Base-by-base conservation (phyloP, 2,888 invertebrate species). In the Camponotus fellah region DNA sequence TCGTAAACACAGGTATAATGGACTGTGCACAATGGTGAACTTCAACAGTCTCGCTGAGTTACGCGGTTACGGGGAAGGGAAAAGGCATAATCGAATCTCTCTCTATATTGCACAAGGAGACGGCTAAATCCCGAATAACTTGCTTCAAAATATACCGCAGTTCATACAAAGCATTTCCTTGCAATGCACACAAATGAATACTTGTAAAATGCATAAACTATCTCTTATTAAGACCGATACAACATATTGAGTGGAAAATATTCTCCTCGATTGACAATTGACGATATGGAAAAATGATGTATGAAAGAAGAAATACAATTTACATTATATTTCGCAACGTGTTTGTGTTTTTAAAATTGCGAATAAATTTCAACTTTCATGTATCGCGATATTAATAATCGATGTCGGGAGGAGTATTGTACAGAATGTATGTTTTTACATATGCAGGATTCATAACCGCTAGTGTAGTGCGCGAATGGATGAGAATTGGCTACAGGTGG, bases 401-500 rank as follows among this genome's bases (percentile, higher is more conserved):
- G 21, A 68, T 43, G 34, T 9, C 34, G 46, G 10, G 46, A 26
- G 9, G 46, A 26, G 12, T 46, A 49, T 53, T n/a, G n/a, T 49
- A 17, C 26, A 56, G 46, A 69, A 66, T 32, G 68, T 65, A 46
- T 32, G 68, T 82, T 89, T 82, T 89, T 53, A 76, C 56, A 53
- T 72, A 66, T 40, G 71, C 87, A 85, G 77, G 87, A 90, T 90
- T 90, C 89, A 87, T 86, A 85, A 88, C 87, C 84, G 46, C 64
- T 26, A n/a, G 40, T 64, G 71, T 21, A 60, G 79, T 37, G 68
- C 62, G 62, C 62, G 72, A 75, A 65, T 64, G 64, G 71, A 77
- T 53, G 49, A 74, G 74, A 43, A 75, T 88, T 86, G 88, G 86
- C 91, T 91, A 91, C 91, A 91, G 91, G 91, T 91, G 91, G 91